Percentiles rank a stretch among this genome's conserved stretches.
Conservation (phyloP, 2,797 vertebrate species). For the Scolopax rusticola region DNA sequence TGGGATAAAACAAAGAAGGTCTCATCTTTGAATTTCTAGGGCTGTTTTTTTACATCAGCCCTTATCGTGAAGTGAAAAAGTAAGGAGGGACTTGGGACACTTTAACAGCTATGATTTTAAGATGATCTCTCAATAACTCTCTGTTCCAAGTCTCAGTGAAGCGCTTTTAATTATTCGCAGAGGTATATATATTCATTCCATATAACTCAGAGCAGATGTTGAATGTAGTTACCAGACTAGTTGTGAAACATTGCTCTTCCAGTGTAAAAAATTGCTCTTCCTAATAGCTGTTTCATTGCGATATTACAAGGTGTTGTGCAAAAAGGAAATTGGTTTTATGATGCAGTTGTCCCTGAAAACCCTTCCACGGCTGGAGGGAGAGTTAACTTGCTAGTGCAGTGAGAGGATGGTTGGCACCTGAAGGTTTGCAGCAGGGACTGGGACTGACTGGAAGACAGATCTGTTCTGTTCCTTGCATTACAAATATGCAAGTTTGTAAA, state of each 20-base stretch:
- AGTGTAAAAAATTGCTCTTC: background rate
- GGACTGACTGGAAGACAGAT: background rate
- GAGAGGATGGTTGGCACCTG: background rate
- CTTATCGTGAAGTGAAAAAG: background rate
- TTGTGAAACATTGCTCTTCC: background rate
- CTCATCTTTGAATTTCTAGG: background rate
- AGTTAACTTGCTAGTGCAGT: background rate
- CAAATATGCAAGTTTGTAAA: background rate
- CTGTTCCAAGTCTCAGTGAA: background rate
- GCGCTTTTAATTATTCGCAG: background rate
- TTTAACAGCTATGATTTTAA: background rate
- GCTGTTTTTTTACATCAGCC: background rate
- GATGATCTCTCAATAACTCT: background rate
- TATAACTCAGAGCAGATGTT: conserved; percentile 6
- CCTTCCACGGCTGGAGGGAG: background rate
- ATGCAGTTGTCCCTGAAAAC: background rate
- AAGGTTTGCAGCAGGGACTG: background rate
- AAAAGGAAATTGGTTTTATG: background rate
- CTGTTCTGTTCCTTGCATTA: background rate
- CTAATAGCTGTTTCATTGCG: background rate
- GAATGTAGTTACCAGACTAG: background rate
- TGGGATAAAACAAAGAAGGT: background rate
- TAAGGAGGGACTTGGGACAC: background rate
- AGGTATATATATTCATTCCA: background rate
- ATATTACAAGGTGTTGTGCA: background rate